A percentile compares a stretch with the other conserved stretches of the same genome.
These are phyloP conservation scores for Coleophora deauratella DNA, from an alignment of 2,888 invertebrate species.

Conservation along the genomic window DNA sequence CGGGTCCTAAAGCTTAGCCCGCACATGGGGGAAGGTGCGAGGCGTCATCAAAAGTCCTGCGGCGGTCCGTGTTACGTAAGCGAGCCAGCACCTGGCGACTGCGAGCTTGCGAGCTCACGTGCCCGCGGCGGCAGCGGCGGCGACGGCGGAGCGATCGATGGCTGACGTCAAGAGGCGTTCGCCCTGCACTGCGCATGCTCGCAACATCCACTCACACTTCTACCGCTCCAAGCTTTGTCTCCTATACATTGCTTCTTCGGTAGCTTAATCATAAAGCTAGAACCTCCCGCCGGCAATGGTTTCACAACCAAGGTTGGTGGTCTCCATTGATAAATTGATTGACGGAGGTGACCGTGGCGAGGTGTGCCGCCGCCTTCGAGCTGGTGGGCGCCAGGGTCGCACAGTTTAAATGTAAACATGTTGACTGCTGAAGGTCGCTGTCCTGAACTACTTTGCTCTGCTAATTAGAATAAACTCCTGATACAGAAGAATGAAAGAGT, in stretches of 20 bases:
- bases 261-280: no score
- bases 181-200: conserved; percentile 29
- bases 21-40: conserved; percentile 85
- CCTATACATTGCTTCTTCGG: conserved; percentile 23
- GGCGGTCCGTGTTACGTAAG: conserved; percentile 45
- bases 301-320: not conserved
- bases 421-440: no score
- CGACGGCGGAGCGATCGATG: no score
- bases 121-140: conserved; percentile 22
- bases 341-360: conserved; percentile 18
- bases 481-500: no score
- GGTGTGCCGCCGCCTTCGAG: not conserved
- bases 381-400: not conserved
- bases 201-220: conserved; percentile 20
- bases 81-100: conserved; percentile 15
- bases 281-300: conserved; percentile 1
- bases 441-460: no score
- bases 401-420: no score
- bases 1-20: conserved; percentile 96
- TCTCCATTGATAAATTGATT: conserved; percentile 60
- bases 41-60: conserved; percentile 38
- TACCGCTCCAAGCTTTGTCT: conserved; percentile 5
- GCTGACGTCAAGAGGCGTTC: conserved; percentile 50
- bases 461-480: no score
- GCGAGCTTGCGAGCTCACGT: conserved; percentile 9